Percentiles rank a stretch among this genome's conserved stretches.
Conservation (phyloP, 1,140 invertebrate genomes). For the Chrysomallon squamiferum region DNA sequence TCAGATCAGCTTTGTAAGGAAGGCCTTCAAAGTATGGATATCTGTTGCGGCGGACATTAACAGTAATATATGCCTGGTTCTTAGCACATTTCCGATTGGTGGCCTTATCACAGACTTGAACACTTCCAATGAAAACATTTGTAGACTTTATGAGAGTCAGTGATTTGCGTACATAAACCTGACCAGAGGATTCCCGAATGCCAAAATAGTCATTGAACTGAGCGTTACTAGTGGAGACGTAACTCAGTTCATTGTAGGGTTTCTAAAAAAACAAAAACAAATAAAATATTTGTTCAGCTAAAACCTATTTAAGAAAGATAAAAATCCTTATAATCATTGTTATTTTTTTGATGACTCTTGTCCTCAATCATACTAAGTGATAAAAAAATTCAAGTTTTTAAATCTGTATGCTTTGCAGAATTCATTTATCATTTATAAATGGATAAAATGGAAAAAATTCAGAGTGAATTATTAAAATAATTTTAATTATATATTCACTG, state of each 20-base stretch:
- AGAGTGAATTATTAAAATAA: no score
- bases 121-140: background rate
- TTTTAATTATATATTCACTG: no score
- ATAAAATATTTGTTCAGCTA: no score
- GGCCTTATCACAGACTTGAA: conserved; percentile 33
- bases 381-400: no score
- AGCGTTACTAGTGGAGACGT: conserved; percentile 10
- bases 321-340: no score
- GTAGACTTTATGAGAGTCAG: background rate
- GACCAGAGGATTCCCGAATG: background rate
- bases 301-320: no score
- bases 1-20: conserved; percentile 29
- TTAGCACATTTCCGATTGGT: conserved; percentile 10
- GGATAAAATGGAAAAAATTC: no score
- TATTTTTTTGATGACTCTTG: no score
- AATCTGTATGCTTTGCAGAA: no score
- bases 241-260: conserved; percentile 26
- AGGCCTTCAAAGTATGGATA: conserved; percentile 36
- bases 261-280: conserved; percentile 21
- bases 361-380: no score
- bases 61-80: conserved; percentile 18
- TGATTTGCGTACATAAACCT: background rate
- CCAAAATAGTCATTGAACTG: conserved; percentile 3
- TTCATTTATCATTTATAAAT: no score
- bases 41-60: conserved; percentile 40